Evolutionary conservation across 2,113 vertebrate genomes (phyloP).

Genomic region (Rhabdomys dilectus): DNA sequence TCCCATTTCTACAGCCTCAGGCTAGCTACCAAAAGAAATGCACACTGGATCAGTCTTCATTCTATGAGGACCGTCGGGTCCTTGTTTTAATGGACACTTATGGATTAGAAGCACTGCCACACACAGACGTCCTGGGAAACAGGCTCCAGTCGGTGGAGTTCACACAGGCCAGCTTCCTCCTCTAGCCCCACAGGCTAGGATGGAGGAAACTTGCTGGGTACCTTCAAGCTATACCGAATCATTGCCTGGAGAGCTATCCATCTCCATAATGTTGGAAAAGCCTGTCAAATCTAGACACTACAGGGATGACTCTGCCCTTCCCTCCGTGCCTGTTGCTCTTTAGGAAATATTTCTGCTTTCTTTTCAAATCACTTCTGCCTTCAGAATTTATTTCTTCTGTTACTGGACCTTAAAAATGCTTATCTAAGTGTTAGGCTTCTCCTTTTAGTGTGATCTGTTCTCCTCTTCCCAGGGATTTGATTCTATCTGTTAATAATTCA

Average conservation of each 20-base stretch:
- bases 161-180: background rate
- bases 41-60: background rate
- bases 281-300: background rate
- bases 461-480: background rate
- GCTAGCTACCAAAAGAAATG: background rate
- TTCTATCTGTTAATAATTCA: background rate
- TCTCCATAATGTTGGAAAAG: background rate
- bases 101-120: background rate
- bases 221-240: background rate
- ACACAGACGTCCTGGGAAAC: background rate
- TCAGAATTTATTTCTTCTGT: background rate
- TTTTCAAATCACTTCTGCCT: background rate
- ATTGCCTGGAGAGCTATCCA: background rate
- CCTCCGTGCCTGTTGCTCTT: background rate
- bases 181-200: background rate
- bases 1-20: background rate
- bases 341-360: background rate
- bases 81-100: slow-evolving; percentile 37
- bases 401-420: background rate
- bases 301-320: background rate
- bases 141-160: background rate
- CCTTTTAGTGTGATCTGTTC: background rate
- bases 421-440: background rate
- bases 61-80: background rate
- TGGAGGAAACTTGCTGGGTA: slow-evolving; percentile 1